Conservation (phyloP, 1,140 invertebrate species). For the Ceratina calcarata region DNA sequence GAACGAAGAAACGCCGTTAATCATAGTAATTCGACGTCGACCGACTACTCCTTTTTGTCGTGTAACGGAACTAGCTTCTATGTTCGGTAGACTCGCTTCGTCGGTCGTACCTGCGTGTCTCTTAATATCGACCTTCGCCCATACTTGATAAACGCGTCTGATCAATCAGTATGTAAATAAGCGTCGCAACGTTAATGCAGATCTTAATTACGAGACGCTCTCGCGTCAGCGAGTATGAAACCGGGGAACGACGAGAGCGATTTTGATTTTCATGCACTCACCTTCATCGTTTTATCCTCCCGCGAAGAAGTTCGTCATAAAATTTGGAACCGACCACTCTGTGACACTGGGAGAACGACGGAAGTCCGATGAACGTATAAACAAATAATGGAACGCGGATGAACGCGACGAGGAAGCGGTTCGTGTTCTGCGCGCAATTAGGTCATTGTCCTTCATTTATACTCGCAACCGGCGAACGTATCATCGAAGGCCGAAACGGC, state of each 20-base stretch:
- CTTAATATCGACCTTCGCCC: background rate
- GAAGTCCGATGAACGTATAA: background rate
- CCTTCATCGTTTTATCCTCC: slow-evolving; percentile 30
- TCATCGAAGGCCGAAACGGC: slow-evolving; percentile 65
- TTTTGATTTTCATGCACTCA: too few species aligned
- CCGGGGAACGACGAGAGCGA: too few species aligned
- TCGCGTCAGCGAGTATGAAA: too few species aligned
- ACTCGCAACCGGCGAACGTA: slow-evolving; percentile 67
- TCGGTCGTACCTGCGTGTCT: slow-evolving; percentile 17
- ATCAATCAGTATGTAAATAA: too few species aligned
- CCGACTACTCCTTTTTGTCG: slow-evolving; percentile 29
- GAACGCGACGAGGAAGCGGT: slow-evolving; percentile 66
- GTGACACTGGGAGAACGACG: background rate
- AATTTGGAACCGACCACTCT: background rate
- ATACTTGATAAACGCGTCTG: too few species aligned
- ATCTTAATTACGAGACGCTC: too few species aligned
- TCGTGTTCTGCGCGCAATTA: slow-evolving; percentile 77
- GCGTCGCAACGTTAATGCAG: too few species aligned
- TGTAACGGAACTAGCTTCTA: slow-evolving; percentile 35
- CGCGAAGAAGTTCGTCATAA: slow-evolving; percentile 1
- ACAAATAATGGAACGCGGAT: background rate
- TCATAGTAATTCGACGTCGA: slow-evolving; percentile 28
- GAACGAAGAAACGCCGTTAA: slow-evolving; percentile 26
- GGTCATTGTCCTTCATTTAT: slow-evolving; percentile 80
- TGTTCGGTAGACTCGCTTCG: slow-evolving; percentile 17